Percentiles rank a stretch among this genome's conserved stretches.
phyloP scores from a whole-genome alignment of 2,888 invertebrate species.

The Nipponacmea schrenckii region DNA sequence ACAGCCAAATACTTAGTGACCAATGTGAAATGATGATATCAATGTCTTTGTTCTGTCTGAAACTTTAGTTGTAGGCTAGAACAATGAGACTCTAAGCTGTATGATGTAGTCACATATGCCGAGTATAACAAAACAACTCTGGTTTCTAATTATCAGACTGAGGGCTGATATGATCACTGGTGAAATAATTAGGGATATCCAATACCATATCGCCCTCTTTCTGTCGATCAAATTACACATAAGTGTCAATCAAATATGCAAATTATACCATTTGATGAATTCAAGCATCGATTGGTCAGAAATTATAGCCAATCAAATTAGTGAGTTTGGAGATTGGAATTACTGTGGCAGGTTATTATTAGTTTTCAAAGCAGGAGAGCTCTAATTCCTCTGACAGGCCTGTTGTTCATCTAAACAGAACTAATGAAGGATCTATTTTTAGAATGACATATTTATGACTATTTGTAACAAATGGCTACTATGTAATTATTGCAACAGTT shows the following conservation, averaged over 20 bases:
- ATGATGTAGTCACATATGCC: slow-evolving; percentile 7
- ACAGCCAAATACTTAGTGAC: too few species aligned
- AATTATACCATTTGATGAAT: neutral
- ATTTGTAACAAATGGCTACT: too few species aligned
- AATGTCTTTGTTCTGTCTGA: neutral
- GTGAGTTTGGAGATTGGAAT: neutral
- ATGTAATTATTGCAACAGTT: too few species aligned
- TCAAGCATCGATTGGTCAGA: neutral
- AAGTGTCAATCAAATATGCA: neutral
- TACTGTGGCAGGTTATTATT: slow-evolving; percentile 6
- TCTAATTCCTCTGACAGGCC: too few species aligned
- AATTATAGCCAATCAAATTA: neutral
- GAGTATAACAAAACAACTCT: neutral
- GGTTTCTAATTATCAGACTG: neutral
- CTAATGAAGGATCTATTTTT: too few species aligned
- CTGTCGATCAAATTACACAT: neutral
- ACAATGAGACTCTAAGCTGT: neutral
- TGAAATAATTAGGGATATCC: neutral
- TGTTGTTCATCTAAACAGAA: too few species aligned
- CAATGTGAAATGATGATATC: too few species aligned
- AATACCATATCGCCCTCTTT: neutral
- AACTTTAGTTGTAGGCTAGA: neutral
- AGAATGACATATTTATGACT: too few species aligned
- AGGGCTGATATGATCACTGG: neutral
- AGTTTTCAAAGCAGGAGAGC: neutral